Conservation (phyloP, 2,888 invertebrate species). For the Amphimallon solstitiale region DNA sequence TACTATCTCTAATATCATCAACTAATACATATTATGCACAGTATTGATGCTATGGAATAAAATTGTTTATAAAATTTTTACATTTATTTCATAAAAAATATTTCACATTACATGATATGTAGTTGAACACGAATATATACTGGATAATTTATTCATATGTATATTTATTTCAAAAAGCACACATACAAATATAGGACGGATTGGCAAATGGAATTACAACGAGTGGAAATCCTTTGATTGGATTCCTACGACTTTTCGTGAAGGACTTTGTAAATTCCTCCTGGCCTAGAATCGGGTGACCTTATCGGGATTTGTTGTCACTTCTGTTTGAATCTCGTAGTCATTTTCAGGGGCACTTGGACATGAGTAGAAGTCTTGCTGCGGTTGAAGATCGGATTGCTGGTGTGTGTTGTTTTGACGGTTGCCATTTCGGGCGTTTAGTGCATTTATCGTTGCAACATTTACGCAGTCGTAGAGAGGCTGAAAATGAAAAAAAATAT, state of each 20-base stretch:
- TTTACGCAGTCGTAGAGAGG: slow-evolving; percentile 70
- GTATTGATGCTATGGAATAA: neutral
- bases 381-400: slow-evolving; percentile 40
- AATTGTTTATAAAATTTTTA: too few relatives aligned
- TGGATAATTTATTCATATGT: neutral
- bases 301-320: slow-evolving; percentile 54
- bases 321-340: slow-evolving; percentile 24
- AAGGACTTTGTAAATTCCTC: neutral
- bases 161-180: slow-evolving; percentile 7
- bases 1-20: too few relatives aligned
- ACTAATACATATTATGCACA: too few relatives aligned
- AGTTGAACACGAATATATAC: neutral
- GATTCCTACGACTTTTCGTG: neutral
- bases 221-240: too few relatives aligned
- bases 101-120: neutral
- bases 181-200: slow-evolving; percentile 21
- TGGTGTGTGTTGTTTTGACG: slow-evolving; percentile 35
- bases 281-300: slow-evolving; percentile 59
- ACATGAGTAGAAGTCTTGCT: slow-evolving; percentile 42
- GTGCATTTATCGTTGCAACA: slow-evolving; percentile 63
- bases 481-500: slow-evolving; percentile 55
- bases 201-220: slow-evolving; percentile 11
- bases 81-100: neutral
- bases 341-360: slow-evolving; percentile 39
- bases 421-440: slow-evolving; percentile 52